A percentile compares a stretch with the other conserved stretches of the same genome.
Conservation (phyloP, 2,888 invertebrate species). For the Apomyelois bistriatella region DNA sequence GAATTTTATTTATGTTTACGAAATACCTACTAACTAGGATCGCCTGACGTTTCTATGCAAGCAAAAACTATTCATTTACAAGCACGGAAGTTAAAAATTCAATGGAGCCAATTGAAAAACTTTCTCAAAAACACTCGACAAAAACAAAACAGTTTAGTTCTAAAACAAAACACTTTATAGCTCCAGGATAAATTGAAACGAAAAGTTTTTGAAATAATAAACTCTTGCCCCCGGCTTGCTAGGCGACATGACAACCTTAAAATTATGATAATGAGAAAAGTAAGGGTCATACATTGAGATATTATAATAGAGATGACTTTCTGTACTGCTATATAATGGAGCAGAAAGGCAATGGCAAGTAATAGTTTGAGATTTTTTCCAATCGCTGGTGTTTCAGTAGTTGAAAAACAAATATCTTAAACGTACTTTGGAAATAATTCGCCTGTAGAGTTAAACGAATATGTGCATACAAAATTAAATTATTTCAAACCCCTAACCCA, state of each 20-base stretch:
- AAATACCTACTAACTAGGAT: not conserved
- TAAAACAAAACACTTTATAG: constrained; percentile 23
- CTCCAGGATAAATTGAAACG: constrained; percentile 30
- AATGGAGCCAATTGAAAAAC: not conserved
- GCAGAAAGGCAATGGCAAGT: too few species aligned
- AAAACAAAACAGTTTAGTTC: constrained; percentile 10
- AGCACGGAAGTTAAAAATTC: not conserved
- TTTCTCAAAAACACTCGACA: constrained; percentile 18
- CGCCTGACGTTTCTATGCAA: not conserved
- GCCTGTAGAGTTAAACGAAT: too few species aligned
- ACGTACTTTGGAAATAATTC: too few species aligned
- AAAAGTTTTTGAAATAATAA: constrained; percentile 45
- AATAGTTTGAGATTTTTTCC: too few species aligned
- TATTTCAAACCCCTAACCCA: too few species aligned
- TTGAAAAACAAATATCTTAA: too few species aligned
- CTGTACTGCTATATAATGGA: too few species aligned
- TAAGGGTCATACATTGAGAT: constrained; percentile 39
- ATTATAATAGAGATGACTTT: not conserved
- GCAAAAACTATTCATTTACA: too few species aligned
- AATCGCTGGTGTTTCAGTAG: too few species aligned
- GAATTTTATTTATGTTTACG: too few species aligned
- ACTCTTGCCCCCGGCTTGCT: constrained; percentile 32
- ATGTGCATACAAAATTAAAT: too few species aligned
- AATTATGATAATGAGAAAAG: constrained; percentile 58
- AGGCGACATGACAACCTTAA: constrained; percentile 49